Conservation (phyloP, 1,140 invertebrate genomes). For the Drosophila kohkoa region DNA sequence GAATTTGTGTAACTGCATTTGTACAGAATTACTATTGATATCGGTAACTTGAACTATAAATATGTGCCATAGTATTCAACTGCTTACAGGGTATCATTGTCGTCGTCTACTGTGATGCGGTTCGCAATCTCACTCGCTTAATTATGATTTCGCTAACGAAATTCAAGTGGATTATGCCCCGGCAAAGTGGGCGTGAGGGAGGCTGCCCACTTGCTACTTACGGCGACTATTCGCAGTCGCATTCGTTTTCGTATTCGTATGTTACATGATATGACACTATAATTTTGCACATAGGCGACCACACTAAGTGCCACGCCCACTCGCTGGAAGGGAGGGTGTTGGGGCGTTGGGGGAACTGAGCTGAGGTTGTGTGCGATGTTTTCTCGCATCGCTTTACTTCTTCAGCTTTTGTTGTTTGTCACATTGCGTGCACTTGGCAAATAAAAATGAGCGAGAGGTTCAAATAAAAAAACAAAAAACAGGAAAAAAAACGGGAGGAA, state of each 20-base stretch:
- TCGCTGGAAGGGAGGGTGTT: background rate
- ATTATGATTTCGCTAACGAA: slow-evolving; percentile 55
- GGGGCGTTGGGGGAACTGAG: too few relatives aligned
- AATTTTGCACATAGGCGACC: slow-evolving; percentile 57
- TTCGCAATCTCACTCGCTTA: slow-evolving; percentile 29
- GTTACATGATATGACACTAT: slow-evolving; percentile 74
- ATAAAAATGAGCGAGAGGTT: slow-evolving; percentile 58
- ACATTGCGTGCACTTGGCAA: slow-evolving; percentile 78
- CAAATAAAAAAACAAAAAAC: slow-evolving; percentile 23
- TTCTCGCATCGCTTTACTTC: background rate
- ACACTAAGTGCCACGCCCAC: slow-evolving; percentile 31
- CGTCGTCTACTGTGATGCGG: background rate
- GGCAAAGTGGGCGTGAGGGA: slow-evolving; percentile 15
- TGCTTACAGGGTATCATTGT: slow-evolving; percentile 7
- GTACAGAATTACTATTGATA: background rate
- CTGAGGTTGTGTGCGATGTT: too few relatives aligned
- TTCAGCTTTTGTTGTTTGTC: slow-evolving; percentile 46
- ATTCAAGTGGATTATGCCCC: slow-evolving; percentile 43
- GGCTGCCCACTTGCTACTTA: background rate
- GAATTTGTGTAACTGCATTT: too few relatives aligned
- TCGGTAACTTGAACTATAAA: background rate
- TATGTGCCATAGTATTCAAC: too few relatives aligned
- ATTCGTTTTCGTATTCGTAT: slow-evolving; percentile 3
- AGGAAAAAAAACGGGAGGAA: background rate
- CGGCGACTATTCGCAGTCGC: background rate